A percentile compares a stretch with the other conserved stretches of the same genome.
Conservation (phyloP, 2,888 invertebrate genomes). For the Lasiommata megera region DNA sequence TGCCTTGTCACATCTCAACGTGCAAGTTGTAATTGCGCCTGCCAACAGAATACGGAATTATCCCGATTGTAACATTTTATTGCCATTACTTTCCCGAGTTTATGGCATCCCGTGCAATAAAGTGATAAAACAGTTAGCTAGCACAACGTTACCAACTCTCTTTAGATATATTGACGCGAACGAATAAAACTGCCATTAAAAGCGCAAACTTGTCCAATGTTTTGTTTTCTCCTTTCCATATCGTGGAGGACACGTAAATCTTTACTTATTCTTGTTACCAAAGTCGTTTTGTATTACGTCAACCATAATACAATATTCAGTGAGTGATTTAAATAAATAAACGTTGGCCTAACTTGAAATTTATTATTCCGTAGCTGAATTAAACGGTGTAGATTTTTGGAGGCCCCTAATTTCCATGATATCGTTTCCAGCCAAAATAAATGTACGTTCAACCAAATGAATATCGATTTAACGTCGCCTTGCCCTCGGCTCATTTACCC, state of each 20-base stretch:
- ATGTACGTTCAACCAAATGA: constrained; percentile 69
- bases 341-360: constrained; percentile 6
- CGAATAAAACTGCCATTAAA: constrained; percentile 75
- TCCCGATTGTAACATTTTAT: constrained; percentile 66
- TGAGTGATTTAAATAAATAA: constrained; percentile 17
- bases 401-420: constrained; percentile 60
- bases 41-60: constrained; percentile 43
- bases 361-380: constrained; percentile 18
- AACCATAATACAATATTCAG: background rate
- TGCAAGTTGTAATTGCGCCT: constrained; percentile 34
- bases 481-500: constrained; percentile 67
- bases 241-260: constrained; percentile 5
- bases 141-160: constrained; percentile 63
- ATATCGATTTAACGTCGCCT: constrained; percentile 63
- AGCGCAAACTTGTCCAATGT: constrained; percentile 67
- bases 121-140: constrained; percentile 79
- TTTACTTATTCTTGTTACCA: background rate
- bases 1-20: constrained; percentile 1
- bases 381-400: constrained; percentile 30
- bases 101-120: constrained; percentile 77
- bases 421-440: constrained; percentile 63
- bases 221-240: constrained; percentile 63
- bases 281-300: background rate
- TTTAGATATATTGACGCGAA: constrained; percentile 70
- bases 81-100: constrained; percentile 62